Conservation (phyloP, 2,797 vertebrate genomes). For the Leptoclinus maculatus region DNA sequence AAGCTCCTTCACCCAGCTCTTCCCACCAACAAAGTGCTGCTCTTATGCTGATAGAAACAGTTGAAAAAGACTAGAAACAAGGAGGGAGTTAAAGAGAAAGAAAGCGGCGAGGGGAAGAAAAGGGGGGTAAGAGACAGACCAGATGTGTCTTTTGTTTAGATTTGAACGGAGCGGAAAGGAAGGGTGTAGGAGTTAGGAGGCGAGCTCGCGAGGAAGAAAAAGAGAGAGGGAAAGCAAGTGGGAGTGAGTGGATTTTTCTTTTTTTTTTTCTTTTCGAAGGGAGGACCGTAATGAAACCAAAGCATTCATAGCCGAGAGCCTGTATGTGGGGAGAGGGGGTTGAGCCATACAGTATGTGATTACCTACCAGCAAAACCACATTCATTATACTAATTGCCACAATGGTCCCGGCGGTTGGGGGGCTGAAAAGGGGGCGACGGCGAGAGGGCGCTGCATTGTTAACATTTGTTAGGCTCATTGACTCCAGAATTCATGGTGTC, state of each 20-base stretch:
- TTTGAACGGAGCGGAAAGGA: conserved; percentile 86
- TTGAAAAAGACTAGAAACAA: conserved; percentile 72
- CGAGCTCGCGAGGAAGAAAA: conserved; percentile 56
- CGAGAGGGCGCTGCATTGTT: conserved; percentile 70
- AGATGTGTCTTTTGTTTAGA: conserved; percentile 90
- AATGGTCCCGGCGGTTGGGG: conserved; percentile 77
- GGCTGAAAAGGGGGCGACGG: conserved; percentile 67
- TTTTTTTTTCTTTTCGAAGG: conserved; percentile 36
- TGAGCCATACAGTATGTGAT: conserved; percentile 78
- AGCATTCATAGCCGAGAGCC: conserved; percentile 77
- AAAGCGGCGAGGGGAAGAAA: conserved; percentile 67
- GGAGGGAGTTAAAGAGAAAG: conserved; percentile 74
- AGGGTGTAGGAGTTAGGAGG: conserved; percentile 83
- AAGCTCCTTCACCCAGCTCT: conserved; percentile 62
- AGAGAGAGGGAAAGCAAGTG: conserved; percentile 68
- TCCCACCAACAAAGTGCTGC: conserved; percentile 71
- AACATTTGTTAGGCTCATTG: conserved; percentile 82
- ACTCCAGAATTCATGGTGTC: conserved; percentile 80
- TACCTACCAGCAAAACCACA: conserved; percentile 83
- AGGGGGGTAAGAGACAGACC: conserved; percentile 82
- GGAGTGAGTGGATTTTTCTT: conserved; percentile 59
- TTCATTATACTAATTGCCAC: conserved; percentile 85
- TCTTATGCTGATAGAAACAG: conserved; percentile 68
- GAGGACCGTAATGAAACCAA: conserved; percentile 80
- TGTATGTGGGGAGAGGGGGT: conserved; percentile 62